Conservation (phyloP, 2,888 invertebrate species). For the Cantharis rufa region DNA sequence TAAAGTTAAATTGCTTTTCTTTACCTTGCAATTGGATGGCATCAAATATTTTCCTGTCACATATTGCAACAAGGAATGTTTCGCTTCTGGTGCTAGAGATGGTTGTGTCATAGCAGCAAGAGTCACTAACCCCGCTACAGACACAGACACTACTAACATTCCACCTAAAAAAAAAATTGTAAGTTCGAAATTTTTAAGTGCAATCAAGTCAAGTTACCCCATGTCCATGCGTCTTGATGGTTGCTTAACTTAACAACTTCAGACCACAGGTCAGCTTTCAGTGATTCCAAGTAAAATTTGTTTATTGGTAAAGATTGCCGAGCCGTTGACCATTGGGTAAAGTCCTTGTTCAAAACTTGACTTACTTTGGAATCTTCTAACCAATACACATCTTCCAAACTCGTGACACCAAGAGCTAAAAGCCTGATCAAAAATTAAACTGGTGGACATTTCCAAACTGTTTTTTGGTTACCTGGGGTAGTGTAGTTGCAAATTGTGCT, state of each 20-base stretch:
- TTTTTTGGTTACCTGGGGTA: slow-evolving; percentile 65
- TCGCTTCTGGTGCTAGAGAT: slow-evolving; percentile 85
- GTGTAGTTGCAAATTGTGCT: slow-evolving; percentile 72
- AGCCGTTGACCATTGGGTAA: slow-evolving; percentile 78
- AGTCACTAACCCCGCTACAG: slow-evolving; percentile 86
- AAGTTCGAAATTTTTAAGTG: background rate
- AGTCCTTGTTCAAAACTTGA: slow-evolving; percentile 74
- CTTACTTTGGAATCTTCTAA: slow-evolving; percentile 80
- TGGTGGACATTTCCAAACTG: background rate
- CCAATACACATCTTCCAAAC: slow-evolving; percentile 91
- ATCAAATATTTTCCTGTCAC: slow-evolving; percentile 90
- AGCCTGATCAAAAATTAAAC: slow-evolving; percentile 58
- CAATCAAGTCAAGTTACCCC: slow-evolving; percentile 61
- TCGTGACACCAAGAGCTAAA: slow-evolving; percentile 78
- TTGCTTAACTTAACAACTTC: slow-evolving; percentile 83
- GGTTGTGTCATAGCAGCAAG: slow-evolving; percentile 91
- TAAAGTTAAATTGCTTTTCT: background rate
- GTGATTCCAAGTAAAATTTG: slow-evolving; percentile 74
- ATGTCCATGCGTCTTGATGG: slow-evolving; percentile 89
- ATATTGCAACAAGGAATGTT: slow-evolving; percentile 86
- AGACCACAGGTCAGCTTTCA: slow-evolving; percentile 85
- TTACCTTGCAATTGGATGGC: slow-evolving; percentile 78
- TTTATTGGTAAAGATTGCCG: slow-evolving; percentile 82
- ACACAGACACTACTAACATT: slow-evolving; percentile 88
- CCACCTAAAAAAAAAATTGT: slow-evolving; percentile 62